Evolutionary conservation across 2,888 invertebrate species (phyloP), one percentile per base, ranked within the genome.

Genomic region (Polylopha cassiicola): DNA sequence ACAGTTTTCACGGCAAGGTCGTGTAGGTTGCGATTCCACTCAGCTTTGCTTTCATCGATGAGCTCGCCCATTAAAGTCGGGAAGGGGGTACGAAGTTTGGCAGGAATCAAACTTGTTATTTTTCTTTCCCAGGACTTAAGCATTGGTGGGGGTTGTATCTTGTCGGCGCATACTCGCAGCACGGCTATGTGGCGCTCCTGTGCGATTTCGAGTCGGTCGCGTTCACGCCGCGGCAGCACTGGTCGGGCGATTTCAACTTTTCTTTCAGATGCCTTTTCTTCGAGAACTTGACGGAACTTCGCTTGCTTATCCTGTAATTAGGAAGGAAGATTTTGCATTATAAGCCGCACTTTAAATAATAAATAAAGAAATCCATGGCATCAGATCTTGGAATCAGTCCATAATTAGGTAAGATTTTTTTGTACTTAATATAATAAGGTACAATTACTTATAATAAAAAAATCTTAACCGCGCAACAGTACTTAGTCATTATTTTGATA

Each of bases 1-100:
- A 91, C 88, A 17, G 87, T 87, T 55, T 88, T 89, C 28, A 92
- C 88, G 6, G 91, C 91, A 18, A 89, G 86, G 1, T 86, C 73
- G 49, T 91, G 90, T 37, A 91, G 87, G 30, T 89, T 78, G 10
- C 73, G 72, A 50, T 89, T 79, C 78, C 89, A 92, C 50, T 89
- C 89, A 0, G 58, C 58, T 51, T 89, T 82, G 26, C 86, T 85
- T 55, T 90, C 90, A 2, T 72, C 55, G 42, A 91, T 77, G 10
- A 90, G 74, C 4, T 70, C 75, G 15, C 86, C 76, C 20, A 89
- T 78, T 1, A 89, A 58, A 14, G 76, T 65, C 0, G 88, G 87
- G 61, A 87, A 91, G 24, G 86, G 82, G 15, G 70, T 70, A 42
- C 88, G 87, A n/a, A 91, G 66, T 30, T 81, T 79, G 0, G 68